Base-by-base conservation (phyloP, 2,797 vertebrate species). In the Petrocephalus sullivani region DNA sequence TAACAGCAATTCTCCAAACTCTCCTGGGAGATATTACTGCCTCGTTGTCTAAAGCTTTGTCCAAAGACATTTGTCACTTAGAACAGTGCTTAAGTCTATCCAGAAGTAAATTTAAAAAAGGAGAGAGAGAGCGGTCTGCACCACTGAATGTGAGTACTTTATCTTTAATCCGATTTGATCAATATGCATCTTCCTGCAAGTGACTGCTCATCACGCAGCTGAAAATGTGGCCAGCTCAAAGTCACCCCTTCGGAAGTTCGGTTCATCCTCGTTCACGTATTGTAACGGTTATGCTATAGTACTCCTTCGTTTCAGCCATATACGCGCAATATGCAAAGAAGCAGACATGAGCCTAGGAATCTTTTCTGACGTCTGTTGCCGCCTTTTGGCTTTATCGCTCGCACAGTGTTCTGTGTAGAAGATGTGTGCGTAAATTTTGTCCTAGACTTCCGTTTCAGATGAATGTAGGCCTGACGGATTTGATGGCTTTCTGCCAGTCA, bases 1-100 rank as follows among this genome's bases (percentile, higher is more conserved):
- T 53, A 84, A 84, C 82, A 56, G 82, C 51, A 10, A 53, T 84
- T 84, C n/a, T 23, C 21, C 54, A 14, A 84, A 84, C 82, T 84
- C 82, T 54, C n/a, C 49, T 0, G n/a, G 82, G 82, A 84, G 82
- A 23, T 84, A 84, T 84, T 54, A 12, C 9, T 8, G 21, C 51
- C 49, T 54, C 21, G 82, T 53, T 84, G 82, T 84, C 82, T 84
- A 53, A 84, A 84, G 82, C 82, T 84, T 84, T 84, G 53, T 84
- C 82, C 82, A 56, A 54, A 84, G 82, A 54, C 51, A 54, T 84
- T 54, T 84, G 82, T 84, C 82, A 84, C 82, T 53, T 54, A 84
- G 82, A 84, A 28, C 82, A 54, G 49, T 56, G 82, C 82, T 21
- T 28, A 84, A 84, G 82, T 53, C 82, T 84, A 53, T 84, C 51